A percentile compares a stretch with the other conserved stretches of the same genome.
Evolutionary conservation across 2,113 vertebrate species (phyloP).

Genomic region (Theristicus caerulescens): DNA sequence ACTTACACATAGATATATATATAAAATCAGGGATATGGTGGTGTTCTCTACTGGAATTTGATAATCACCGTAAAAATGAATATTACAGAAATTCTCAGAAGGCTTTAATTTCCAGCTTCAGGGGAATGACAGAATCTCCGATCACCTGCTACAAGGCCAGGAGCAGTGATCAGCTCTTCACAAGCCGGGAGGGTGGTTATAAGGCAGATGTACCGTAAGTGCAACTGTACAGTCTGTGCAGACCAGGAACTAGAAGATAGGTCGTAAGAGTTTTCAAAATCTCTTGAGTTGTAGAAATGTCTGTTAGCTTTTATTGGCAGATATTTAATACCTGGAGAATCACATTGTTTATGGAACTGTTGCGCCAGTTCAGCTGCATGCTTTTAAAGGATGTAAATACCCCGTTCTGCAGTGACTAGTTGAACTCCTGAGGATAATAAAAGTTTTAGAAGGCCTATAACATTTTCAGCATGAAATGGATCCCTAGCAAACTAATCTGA

Average conservation of each 20-base stretch:
- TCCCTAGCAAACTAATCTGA: neutral
- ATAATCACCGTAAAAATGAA: neutral
- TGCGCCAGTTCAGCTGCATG: neutral
- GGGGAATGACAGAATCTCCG: neutral
- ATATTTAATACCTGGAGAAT: neutral
- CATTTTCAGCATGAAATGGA: neutral
- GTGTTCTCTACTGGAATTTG: neutral
- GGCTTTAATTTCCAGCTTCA: neutral
- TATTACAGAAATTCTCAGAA: neutral
- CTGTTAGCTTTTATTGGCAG: neutral
- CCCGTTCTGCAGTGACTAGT: neutral
- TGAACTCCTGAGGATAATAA: neutral
- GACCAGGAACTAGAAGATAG: neutral
- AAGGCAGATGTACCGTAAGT: neutral
- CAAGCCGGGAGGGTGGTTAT: neutral
- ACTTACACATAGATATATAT: neutral
- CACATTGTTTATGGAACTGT: neutral
- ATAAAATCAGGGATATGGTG: neutral
- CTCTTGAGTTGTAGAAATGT: neutral
- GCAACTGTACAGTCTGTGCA: neutral
- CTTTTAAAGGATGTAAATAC: neutral
- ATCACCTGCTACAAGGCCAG: neutral
- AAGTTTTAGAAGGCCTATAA: neutral
- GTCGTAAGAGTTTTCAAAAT: neutral
- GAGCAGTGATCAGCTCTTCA: neutral